These are phyloP conservation scores for Saguinus imperator DNA, from an alignment of 2,113 vertebrate species.

Conservation along the genomic window DNA sequence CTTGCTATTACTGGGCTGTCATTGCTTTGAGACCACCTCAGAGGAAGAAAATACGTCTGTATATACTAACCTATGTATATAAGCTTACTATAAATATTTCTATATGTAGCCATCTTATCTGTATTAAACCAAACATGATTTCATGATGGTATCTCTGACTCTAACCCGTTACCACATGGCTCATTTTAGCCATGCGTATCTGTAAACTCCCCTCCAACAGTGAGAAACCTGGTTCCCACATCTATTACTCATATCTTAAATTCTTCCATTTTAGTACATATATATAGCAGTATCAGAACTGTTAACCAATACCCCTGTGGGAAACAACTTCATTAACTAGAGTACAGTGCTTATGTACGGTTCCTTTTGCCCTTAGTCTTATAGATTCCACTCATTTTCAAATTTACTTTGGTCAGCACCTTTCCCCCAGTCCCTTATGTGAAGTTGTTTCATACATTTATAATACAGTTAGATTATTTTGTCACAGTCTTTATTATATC, in stretches of 20 bases:
- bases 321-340: background rate
- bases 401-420: background rate
- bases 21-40: background rate
- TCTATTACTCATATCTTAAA: background rate
- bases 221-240: background rate
- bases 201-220: background rate
- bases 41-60: constrained; percentile 11
- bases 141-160: background rate
- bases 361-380: constrained; percentile 37
- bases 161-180: background rate
- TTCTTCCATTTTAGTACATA: constrained; percentile 6
- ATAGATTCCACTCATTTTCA: background rate
- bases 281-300: background rate
- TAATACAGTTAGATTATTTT: constrained; percentile 4
- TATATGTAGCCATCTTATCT: background rate
- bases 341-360: background rate
- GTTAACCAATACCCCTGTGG: background rate
- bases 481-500: background rate
- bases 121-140: background rate
- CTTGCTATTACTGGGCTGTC: background rate
- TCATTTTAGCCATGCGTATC: background rate
- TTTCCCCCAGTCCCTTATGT: background rate
- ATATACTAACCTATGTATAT: background rate
- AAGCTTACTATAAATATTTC: background rate
- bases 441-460: constrained; percentile 1